Conservation (phyloP, 1,140 invertebrate genomes). For the Helicorthomorpha holstii region DNA sequence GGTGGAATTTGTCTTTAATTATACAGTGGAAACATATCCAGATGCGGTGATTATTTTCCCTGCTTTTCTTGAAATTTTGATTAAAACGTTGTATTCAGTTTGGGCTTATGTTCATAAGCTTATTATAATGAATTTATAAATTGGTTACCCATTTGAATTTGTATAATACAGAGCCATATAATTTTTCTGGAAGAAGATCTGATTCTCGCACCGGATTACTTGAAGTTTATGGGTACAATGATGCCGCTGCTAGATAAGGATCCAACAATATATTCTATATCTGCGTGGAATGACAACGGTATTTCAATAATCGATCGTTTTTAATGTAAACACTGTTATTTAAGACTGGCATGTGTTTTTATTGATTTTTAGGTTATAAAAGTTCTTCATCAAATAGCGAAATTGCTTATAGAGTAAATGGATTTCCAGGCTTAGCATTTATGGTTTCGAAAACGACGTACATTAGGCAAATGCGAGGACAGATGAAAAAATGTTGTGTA, state of each 20-base stretch:
- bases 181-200: conserved; percentile 33
- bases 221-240: conserved; percentile 29
- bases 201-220: conserved; percentile 30
- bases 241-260: conserved; percentile 23
- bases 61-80: no score
- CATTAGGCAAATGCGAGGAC: neutral
- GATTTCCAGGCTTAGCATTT: conserved; percentile 23
- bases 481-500: neutral
- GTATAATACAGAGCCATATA: conserved; percentile 22
- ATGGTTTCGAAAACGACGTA: conserved; percentile 12
- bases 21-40: conserved; percentile 18
- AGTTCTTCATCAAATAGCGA: conserved; percentile 17
- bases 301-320: no score
- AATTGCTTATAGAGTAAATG: conserved; percentile 20
- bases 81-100: neutral
- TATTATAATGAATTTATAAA: neutral
- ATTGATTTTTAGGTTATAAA: conserved; percentile 19
- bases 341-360: conserved; percentile 5
- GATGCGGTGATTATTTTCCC: no score
- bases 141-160: neutral
- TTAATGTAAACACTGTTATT: no score
- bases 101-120: neutral
- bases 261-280: conserved; percentile 24
- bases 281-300: conserved; percentile 34
- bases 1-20: conserved; percentile 21